Conservation (phyloP, 2,113 vertebrate genomes). For the Nycticorax nycticorax region DNA sequence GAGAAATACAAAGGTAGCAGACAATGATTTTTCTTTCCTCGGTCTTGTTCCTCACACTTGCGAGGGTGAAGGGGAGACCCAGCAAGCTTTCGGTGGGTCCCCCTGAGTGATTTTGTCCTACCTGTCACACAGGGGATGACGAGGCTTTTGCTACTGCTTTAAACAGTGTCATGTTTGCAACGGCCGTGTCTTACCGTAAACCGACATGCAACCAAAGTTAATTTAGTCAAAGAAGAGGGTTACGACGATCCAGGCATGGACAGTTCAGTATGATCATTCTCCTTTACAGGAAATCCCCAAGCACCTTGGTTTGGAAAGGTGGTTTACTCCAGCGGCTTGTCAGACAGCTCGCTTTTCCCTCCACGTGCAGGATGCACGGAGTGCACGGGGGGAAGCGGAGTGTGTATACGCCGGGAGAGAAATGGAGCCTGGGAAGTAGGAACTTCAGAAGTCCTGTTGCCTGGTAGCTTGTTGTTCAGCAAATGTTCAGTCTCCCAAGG, state of each 20-base stretch:
- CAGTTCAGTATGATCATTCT: not conserved
- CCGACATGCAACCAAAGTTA: not conserved
- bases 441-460: not conserved
- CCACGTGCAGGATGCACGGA: rapidly evolving
- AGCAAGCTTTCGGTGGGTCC: not conserved
- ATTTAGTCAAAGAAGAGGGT: not conserved
- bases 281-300: not conserved
- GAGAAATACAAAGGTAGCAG: not conserved
- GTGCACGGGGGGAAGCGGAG: rapidly evolving
- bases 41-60: not conserved
- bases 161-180: not conserved
- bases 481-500: not conserved
- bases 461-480: not conserved
- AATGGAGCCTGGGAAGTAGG: not conserved
- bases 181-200: not conserved
- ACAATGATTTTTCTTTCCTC: not conserved
- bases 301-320: not conserved
- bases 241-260: not conserved
- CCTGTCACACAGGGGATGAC: not conserved
- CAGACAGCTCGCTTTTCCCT: not conserved
- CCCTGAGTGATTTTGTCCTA: not conserved
- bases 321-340: not conserved
- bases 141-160: not conserved
- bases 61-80: not conserved
- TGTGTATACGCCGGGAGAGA: rapidly evolving